Evolutionary conservation across 2,113 vertebrate species (phyloP).

Genomic region (Chloroceryle aenea): DNA sequence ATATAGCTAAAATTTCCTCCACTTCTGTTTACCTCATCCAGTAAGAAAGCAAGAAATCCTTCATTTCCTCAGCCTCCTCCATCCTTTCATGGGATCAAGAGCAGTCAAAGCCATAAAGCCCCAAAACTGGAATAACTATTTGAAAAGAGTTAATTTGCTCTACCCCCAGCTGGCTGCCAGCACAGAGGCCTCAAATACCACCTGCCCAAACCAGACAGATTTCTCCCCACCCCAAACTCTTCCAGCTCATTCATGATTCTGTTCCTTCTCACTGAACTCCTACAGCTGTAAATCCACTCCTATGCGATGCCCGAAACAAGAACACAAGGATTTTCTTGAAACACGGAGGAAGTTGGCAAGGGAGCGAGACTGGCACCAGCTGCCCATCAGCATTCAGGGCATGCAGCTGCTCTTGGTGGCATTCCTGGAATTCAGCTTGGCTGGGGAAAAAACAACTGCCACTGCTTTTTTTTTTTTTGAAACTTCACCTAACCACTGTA

Average conservation of each 20-base stretch:
- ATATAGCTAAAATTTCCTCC: background rate
- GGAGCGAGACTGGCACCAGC: background rate
- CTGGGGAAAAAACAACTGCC: conserved; percentile 22
- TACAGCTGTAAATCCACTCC: background rate
- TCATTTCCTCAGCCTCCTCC: background rate
- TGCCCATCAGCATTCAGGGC: conserved; percentile 33
- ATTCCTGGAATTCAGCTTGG: conserved; percentile 52
- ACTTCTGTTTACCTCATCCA: background rate
- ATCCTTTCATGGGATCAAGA: background rate
- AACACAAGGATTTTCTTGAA: background rate
- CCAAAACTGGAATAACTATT: background rate
- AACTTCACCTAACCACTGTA: conserved; percentile 5
- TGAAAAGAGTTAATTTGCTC: background rate
- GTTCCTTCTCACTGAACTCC: background rate
- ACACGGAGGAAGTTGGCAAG: background rate
- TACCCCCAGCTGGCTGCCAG: background rate
- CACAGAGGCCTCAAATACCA: background rate
- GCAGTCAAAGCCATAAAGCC: background rate
- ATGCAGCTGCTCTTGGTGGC: background rate
- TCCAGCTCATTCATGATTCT: background rate
- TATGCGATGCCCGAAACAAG: background rate
- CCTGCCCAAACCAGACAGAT: background rate
- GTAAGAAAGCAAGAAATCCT: background rate
- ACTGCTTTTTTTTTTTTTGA: background rate
- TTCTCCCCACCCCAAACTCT: background rate